Evolutionary conservation across 2,113 vertebrate genomes (phyloP).

Genomic region (Catagonus wagneri): DNA sequence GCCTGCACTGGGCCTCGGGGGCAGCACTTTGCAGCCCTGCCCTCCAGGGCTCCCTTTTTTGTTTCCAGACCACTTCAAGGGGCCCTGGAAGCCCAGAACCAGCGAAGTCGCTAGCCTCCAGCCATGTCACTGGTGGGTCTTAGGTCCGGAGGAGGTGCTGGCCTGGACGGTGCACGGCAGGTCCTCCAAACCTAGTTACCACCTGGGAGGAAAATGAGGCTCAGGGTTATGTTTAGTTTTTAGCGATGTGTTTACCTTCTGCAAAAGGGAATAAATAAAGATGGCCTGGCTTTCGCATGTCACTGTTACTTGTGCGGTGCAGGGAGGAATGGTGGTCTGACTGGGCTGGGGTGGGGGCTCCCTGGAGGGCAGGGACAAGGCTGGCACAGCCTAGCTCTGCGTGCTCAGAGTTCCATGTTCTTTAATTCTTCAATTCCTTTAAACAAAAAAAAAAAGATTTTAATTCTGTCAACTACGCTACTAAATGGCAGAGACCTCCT

Average conservation of each 20-base stretch:
- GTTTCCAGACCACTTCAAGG: not conserved
- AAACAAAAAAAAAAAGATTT: not conserved
- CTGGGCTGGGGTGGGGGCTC: not conserved
- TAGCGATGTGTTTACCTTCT: not conserved
- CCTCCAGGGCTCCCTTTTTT: accelerated
- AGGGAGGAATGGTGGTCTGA: not conserved
- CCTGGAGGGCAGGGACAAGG: not conserved
- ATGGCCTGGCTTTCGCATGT: not conserved
- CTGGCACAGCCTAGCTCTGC: not conserved
- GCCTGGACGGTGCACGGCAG: not conserved
- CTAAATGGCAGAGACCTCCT: not conserved
- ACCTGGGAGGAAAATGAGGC: not conserved
- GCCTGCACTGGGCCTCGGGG: too few relatives aligned
- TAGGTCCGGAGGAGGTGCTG: not conserved
- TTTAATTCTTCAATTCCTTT: not conserved
- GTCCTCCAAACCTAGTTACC: not conserved
- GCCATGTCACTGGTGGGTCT: not conserved
- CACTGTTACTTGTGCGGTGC: accelerated
- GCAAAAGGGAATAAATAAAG: not conserved
- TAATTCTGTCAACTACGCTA: not conserved
- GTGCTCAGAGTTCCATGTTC: not conserved
- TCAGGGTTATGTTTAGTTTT: not conserved
- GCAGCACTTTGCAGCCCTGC: not conserved
- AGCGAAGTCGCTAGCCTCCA: not conserved
- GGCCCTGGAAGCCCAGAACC: not conserved